These are phyloP conservation scores for Lanius collurio DNA, from an alignment of 2,113 vertebrate species.

Conservation along the genomic window DNA sequence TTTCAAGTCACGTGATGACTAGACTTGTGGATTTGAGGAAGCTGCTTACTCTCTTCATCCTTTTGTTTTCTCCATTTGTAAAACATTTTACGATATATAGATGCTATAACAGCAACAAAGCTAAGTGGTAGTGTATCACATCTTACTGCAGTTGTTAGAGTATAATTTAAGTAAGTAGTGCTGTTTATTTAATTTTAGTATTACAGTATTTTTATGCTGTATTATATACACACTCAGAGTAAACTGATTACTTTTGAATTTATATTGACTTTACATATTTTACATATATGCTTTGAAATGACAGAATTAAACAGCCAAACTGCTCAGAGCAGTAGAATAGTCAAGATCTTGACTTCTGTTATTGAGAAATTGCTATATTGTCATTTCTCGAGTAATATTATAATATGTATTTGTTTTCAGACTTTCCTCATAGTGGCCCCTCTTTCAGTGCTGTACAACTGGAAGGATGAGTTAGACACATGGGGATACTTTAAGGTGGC, in stretches of 20 bases:
- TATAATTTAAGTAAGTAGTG: not conserved
- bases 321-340: not conserved
- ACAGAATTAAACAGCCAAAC: not conserved
- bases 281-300: not conserved
- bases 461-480: conserved; percentile 94
- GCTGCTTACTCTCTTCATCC: not conserved
- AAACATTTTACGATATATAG: not conserved
- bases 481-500: conserved; percentile 92
- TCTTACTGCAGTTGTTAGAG: not conserved
- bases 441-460: conserved; percentile 94
- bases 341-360: not conserved
- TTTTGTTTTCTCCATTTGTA: not conserved
- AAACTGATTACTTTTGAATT: not conserved
- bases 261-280: not conserved
- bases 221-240: not conserved
- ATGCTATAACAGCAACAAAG: not conserved
- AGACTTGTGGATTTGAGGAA: not conserved
- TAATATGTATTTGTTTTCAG: conserved; percentile 63
- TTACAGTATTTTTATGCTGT: not conserved
- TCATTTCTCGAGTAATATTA: not conserved
- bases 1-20: not conserved
- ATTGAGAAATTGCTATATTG: not conserved
- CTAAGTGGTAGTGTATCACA: not conserved
- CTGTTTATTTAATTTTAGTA: not conserved
- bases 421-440: conserved; percentile 93